Base-by-base conservation (phyloP, 2,888 invertebrate species). In the Bombylius discolor region DNA sequence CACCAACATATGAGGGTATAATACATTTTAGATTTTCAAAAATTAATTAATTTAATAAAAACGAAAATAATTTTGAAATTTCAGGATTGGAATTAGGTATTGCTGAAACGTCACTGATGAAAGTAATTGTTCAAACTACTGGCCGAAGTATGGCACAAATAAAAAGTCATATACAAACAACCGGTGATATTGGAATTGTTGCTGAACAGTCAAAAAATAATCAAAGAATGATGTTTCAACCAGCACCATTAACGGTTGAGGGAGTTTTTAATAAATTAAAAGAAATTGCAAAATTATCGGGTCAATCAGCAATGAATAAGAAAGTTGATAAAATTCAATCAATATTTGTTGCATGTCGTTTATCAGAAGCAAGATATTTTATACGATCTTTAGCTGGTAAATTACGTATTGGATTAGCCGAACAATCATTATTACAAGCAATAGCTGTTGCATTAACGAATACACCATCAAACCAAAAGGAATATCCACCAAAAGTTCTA, bases 381-480 rank as follows among this genome's bases (percentile, higher is more conserved):
- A 90, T 96, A 53, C 76, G 97, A 62, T 94, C 93, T 0, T 72
- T 97, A 31, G 85, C 89, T 58, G 98, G 98, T 36, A 99, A 98
- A 75, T 77, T 99, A 56, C 81, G 99, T 50, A 94, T 99, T 64
- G 98, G 98, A 0, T 78, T 99, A 56, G 99, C 98, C 0, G 99
- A 99, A 69, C 96, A 97, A 73, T 96, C 96, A 1, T 84, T 97
- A 44, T 76, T 99, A 50, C 81, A 90, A 72, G 96, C 99, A 11
- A 72, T 99, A 50, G 93, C 94, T 0, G 80, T 87, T 64, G 96
- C 96, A 4, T 80, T 85, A 60, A 81, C 87, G n/a, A 75, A 78
- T 61, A 89, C 91, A 0, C 90, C 93, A 46, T 89, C 90, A 1
- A 75, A 74, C 52, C 85, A 86, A 66, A 63, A 69, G 1, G 75